These are phyloP conservation scores for Leptinotarsa undecemlineata DNA, from an alignment of 1,140 invertebrate species.

Conservation along the genomic window DNA sequence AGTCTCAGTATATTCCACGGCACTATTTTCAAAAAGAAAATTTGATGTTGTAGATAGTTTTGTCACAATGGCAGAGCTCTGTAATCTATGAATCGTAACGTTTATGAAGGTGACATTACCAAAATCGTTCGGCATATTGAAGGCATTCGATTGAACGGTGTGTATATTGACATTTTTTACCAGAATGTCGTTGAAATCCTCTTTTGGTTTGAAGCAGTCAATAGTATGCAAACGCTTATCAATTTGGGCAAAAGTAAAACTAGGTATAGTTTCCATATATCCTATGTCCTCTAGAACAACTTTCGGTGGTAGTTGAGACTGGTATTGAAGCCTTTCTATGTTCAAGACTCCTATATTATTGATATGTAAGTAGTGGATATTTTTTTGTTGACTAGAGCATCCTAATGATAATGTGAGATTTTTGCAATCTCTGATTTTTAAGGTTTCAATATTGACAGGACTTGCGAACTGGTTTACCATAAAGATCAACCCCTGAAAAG, in stretches of 20 bases:
- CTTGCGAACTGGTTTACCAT: no score
- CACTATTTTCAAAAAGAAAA: slow-evolving; percentile 55
- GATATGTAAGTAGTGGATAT: slow-evolving; percentile 19
- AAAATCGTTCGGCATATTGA: slow-evolving; percentile 55
- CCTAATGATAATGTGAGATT: slow-evolving; percentile 55
- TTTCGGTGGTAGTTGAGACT: slow-evolving; percentile 49
- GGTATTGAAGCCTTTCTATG: slow-evolving; percentile 40
- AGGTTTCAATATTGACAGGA: no score
- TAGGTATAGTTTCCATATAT: slow-evolving; percentile 55
- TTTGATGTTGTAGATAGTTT: slow-evolving; percentile 44
- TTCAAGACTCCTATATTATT: slow-evolving; percentile 35
- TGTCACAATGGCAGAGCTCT: slow-evolving; percentile 55
- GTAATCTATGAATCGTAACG: slow-evolving; percentile 55
- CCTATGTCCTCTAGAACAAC: slow-evolving; percentile 57
- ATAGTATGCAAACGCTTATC: slow-evolving; percentile 15
- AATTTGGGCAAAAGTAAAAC: slow-evolving; percentile 53
- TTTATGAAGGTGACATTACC: slow-evolving; percentile 58
- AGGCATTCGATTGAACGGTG: slow-evolving; percentile 56
- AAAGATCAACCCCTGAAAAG: no score
- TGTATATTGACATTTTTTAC: slow-evolving; percentile 58
- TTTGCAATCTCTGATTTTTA: slow-evolving; percentile 50
- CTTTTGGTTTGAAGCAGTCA: slow-evolving; percentile 41
- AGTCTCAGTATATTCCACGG: slow-evolving; percentile 41
- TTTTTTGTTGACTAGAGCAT: slow-evolving; percentile 53
- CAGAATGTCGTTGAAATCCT: slow-evolving; percentile 53